Evolutionary conservation across 1,140 invertebrate genomes (phyloP).

Genomic region (Mizuhopecten yessoensis): DNA sequence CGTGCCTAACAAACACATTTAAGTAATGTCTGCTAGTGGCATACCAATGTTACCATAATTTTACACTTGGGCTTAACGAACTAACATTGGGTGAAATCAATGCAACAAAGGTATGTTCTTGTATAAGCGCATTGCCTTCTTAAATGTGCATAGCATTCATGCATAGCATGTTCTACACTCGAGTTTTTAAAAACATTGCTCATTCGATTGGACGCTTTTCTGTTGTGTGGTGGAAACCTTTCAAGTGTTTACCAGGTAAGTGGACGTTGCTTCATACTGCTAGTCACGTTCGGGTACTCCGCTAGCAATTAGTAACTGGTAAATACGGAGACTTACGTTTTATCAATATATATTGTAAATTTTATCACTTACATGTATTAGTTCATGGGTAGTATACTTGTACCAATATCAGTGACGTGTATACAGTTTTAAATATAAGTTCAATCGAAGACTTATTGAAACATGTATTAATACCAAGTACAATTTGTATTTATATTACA

Average conservation of each 20-base stretch:
- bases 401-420: too few relatives aligned
- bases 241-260: neutral
- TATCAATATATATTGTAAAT: too few relatives aligned
- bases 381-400: too few relatives aligned
- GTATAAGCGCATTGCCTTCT: neutral
- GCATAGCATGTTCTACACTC: neutral
- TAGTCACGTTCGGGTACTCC: too few relatives aligned
- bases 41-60: slow-evolving; percentile 19
- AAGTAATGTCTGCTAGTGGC: neutral
- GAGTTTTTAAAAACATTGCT: neutral
- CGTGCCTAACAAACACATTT: neutral
- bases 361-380: too few relatives aligned
- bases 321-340: too few relatives aligned
- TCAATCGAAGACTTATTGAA: too few relatives aligned
- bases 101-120: neutral
- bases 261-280: neutral
- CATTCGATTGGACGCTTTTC: neutral
- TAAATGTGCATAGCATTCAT: neutral
- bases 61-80: neutral
- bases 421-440: too few relatives aligned
- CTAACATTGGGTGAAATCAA: neutral
- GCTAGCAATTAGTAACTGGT: too few relatives aligned
- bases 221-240: neutral
- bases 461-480: too few relatives aligned
- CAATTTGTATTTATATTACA: too few relatives aligned